Percentiles rank a stretch among this genome's conserved stretches.
These are phyloP conservation scores for Drosophila koepferae DNA, from an alignment of 2,888 invertebrate species.

Conservation along the genomic window DNA sequence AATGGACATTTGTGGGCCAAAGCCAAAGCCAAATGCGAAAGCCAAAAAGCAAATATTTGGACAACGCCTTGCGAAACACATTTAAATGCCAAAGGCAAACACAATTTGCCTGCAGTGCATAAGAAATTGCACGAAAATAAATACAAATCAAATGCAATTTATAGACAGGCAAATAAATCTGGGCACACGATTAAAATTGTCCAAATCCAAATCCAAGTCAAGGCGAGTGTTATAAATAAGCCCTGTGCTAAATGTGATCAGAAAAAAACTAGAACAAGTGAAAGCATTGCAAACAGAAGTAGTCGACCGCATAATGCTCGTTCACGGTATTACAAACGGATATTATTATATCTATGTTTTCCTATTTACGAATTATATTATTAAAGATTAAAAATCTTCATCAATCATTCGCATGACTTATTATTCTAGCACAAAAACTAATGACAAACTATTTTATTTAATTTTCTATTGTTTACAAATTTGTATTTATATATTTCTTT, in stretches of 20 bases:
- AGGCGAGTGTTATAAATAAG: conserved; percentile 63
- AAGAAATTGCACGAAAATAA: conserved; percentile 43
- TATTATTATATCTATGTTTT: no score
- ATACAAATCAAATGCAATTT: conserved; percentile 61
- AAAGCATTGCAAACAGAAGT: not conserved
- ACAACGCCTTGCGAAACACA: conserved; percentile 18
- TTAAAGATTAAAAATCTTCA: no score
- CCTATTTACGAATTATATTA: no score
- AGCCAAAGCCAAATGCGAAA: not conserved
- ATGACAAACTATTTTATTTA: no score
- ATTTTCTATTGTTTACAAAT: no score
- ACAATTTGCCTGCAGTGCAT: conserved; percentile 34
- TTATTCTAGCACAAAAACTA: no score
- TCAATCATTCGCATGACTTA: no score
- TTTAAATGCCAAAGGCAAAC: conserved; percentile 42
- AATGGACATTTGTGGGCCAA: not conserved
- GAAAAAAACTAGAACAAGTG: not conserved
- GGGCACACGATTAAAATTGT: conserved; percentile 34
- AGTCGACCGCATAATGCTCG: not conserved
- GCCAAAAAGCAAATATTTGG: conserved; percentile 36
- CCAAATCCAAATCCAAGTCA: not conserved
- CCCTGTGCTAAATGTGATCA: conserved; percentile 29
- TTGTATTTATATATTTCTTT: no score
- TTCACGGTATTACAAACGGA: no score
- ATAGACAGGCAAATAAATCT: conserved; percentile 55